phyloP scores from a whole-genome alignment of 1,140 invertebrate species.

The Heterodera schachtii region DNA sequence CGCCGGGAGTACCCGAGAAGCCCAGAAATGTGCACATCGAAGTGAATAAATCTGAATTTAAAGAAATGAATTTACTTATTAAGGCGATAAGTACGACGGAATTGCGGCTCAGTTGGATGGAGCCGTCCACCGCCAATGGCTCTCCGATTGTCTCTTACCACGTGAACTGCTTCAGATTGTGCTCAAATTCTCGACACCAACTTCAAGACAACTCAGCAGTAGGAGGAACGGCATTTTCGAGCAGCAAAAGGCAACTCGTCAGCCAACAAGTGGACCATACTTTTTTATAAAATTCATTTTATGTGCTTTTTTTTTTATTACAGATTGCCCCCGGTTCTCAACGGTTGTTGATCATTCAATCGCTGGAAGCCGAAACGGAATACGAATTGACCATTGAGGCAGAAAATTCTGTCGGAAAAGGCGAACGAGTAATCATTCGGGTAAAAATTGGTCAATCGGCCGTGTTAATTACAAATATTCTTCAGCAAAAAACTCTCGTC shows the following conservation, averaged over 20 bases:
- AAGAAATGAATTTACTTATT: background rate
- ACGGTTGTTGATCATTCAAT: constrained; percentile 25
- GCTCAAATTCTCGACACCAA: background rate
- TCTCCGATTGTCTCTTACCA: constrained; percentile 37
- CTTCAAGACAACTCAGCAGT: background rate
- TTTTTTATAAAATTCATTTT: constrained; percentile 2
- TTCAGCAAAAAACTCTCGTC: constrained; percentile 26
- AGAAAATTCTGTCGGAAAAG: constrained; percentile 46
- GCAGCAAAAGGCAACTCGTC: constrained; percentile 34
- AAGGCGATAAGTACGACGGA: constrained; percentile 32
- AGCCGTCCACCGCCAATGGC: constrained; percentile 22
- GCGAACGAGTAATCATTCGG: constrained; percentile 30
- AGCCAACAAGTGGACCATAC: constrained; percentile 23
- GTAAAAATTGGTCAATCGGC: background rate
- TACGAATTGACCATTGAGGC: constrained; percentile 42
- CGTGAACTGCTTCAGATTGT: constrained; percentile 29
- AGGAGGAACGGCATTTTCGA: background rate
- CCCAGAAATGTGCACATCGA: constrained; percentile 47
- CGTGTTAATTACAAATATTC: background rate
- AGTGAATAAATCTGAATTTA: constrained; percentile 17
- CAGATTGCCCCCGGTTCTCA: constrained; percentile 22
- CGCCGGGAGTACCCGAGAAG: constrained; percentile 44
- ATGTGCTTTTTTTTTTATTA: constrained; percentile 13
- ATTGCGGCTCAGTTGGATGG: constrained; percentile 46
- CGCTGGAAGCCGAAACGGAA: constrained; percentile 39